phyloP scores from a whole-genome alignment of 2,113 vertebrate genomes.

The Pygoscelis antarcticus region DNA sequence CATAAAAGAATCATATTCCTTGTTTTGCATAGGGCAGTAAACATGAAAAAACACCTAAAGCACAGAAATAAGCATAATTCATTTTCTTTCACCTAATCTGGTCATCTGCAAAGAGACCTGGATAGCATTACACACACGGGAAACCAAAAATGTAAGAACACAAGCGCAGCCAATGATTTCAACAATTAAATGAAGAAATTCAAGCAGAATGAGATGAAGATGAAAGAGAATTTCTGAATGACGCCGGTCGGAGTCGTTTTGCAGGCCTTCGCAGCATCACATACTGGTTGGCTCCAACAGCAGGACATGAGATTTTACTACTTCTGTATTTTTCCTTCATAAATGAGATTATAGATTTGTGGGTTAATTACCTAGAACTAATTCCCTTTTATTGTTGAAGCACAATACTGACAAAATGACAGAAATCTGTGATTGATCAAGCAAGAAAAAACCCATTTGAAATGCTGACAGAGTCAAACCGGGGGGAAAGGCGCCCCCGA shows the following conservation, averaged over 20 bases:
- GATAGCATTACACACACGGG: neutral
- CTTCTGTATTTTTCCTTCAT: neutral
- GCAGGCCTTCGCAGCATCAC: neutral
- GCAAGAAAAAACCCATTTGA: neutral
- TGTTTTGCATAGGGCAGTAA: slow-evolving; percentile 49
- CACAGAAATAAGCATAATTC: slow-evolving; percentile 56
- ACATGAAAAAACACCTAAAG: slow-evolving; percentile 35
- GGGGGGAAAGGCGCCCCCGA: neutral
- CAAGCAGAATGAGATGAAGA: slow-evolving; percentile 20
- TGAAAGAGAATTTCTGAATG: neutral
- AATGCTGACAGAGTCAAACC: neutral
- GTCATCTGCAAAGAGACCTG: slow-evolving; percentile 20
- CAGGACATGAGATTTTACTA: neutral
- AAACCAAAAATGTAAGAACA: neutral
- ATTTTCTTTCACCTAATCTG: slow-evolving; percentile 48
- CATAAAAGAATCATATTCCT: slow-evolving; percentile 34
- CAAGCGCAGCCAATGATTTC: neutral
- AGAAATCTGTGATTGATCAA: neutral
- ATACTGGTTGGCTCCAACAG: neutral
- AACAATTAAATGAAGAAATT: slow-evolving; percentile 25
- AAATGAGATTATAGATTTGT: neutral
- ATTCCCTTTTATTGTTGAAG: neutral
- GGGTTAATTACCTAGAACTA: neutral
- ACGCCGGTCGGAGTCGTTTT: accelerated
- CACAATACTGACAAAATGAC: neutral